Evolutionary conservation across 2,113 vertebrate species (phyloP).

Genomic region (Alaudala cheleensis): DNA sequence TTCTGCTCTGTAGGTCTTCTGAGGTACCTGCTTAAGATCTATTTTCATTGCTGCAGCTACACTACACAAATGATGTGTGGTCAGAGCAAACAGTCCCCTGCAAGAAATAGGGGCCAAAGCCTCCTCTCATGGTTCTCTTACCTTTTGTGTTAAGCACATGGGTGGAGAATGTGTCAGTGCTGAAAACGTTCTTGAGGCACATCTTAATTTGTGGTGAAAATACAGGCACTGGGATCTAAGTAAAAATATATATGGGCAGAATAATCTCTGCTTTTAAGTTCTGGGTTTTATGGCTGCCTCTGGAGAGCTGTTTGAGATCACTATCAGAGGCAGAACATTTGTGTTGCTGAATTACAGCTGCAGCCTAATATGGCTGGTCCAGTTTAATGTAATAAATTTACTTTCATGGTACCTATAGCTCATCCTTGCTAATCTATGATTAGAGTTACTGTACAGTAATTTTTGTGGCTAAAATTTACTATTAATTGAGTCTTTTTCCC

Average conservation of each 20-base stretch:
- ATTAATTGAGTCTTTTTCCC: neutral
- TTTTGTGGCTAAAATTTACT: neutral
- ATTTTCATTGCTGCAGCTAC: neutral
- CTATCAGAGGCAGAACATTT: neutral
- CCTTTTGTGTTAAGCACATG: neutral
- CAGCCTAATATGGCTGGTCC: neutral
- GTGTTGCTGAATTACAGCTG: neutral
- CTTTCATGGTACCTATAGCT: neutral
- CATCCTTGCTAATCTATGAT: neutral
- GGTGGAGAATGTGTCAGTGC: neutral
- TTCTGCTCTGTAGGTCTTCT: neutral
- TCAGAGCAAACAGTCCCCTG: neutral
- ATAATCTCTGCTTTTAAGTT: neutral
- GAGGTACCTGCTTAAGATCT: neutral
- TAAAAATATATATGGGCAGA: neutral
- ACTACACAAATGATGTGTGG: accelerated
- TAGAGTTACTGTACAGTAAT: neutral
- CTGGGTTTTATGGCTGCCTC: neutral
- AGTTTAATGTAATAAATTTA: neutral
- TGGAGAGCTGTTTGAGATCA: neutral
- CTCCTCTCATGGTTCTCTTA: neutral
- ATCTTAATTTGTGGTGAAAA: neutral
- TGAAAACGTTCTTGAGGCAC: neutral
- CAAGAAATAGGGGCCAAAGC: neutral
- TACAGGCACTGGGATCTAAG: neutral